Percentiles rank a stretch among this genome's conserved stretches.
Evolutionary conservation across 2,888 invertebrate genomes (phyloP).

Genomic region (Heliconius erato): DNA sequence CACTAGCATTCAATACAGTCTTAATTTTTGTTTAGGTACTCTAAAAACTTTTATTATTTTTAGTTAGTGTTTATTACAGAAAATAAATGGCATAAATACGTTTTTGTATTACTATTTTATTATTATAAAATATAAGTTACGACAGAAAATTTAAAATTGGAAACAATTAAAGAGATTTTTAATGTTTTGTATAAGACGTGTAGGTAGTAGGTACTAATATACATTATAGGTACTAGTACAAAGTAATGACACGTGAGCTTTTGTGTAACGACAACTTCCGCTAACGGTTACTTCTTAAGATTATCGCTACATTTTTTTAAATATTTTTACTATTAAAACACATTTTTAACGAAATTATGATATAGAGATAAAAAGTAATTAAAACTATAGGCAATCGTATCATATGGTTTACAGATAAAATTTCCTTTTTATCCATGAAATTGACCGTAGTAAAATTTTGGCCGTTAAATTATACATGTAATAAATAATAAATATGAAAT

Average conservation of each 20-base stretch:
- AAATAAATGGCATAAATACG: neutral
- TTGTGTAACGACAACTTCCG: slow-evolving; percentile 4
- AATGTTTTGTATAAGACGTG: neutral
- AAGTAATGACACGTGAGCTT: slow-evolving; percentile 18
- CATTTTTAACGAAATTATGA: neutral
- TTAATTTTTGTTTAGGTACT: neutral
- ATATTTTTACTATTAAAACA: neutral
- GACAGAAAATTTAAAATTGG: neutral
- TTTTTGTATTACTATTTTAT: neutral
- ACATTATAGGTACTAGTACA: neutral
- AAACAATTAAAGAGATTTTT: neutral
- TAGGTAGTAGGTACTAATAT: neutral
- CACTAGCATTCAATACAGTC: too few relatives aligned
- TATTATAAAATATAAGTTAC: neutral
- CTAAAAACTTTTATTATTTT: neutral
- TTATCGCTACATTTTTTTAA: neutral
- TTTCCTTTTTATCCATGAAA: too few relatives aligned
- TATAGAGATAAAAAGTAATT: neutral
- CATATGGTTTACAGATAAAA: neutral
- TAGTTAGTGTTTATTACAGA: neutral
- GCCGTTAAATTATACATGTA: too few relatives aligned
- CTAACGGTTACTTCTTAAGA: neutral
- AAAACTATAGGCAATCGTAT: neutral
- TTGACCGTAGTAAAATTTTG: too few relatives aligned
- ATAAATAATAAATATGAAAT: too few relatives aligned